A percentile compares a stretch with the other conserved stretches of the same genome.
Evolutionary conservation across 2,888 invertebrate species (phyloP).

Genomic region (Biston stratarius): DNA sequence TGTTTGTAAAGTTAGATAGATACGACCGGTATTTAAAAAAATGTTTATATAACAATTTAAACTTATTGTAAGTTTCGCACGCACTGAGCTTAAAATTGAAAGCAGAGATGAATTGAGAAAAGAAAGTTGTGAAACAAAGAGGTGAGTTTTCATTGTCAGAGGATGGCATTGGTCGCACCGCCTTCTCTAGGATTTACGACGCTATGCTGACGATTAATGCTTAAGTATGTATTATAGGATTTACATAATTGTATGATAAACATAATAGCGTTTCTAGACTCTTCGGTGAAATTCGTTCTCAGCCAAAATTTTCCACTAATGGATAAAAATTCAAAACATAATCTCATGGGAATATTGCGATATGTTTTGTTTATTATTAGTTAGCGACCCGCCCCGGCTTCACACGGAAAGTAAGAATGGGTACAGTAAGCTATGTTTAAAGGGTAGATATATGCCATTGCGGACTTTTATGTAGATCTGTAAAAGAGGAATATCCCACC

Average conservation of each 20-base stretch:
- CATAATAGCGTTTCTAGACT: neutral
- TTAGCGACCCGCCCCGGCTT: too few species aligned
- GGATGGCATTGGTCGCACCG: constrained; percentile 49
- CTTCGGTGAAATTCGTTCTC: too few species aligned
- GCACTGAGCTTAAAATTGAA: constrained; percentile 41
- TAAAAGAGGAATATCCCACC: too few species aligned
- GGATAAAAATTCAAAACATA: too few species aligned
- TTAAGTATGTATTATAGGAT: neutral
- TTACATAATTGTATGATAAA: constrained; percentile 8
- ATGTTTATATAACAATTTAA: constrained; percentile 40
- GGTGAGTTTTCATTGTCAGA: constrained; percentile 37
- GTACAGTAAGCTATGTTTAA: too few species aligned
- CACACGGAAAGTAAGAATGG: too few species aligned
- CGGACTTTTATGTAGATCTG: too few species aligned
- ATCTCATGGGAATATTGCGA: too few species aligned
- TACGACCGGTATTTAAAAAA: neutral
- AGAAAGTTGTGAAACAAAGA: constrained; percentile 65
- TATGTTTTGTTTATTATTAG: too few species aligned
- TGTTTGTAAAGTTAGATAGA: neutral
- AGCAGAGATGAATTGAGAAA: constrained; percentile 64
- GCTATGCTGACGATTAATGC: constrained; percentile 23
- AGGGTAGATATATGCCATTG: too few species aligned
- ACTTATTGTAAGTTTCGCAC: constrained; percentile 51
- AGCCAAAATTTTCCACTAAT: too few species aligned
- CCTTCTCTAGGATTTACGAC: constrained; percentile 19